A percentile compares a stretch with the other conserved stretches of the same genome.
These are phyloP conservation scores for Neofelis nebulosa DNA, from an alignment of 2,113 vertebrate species.

Conservation along the genomic window DNA sequence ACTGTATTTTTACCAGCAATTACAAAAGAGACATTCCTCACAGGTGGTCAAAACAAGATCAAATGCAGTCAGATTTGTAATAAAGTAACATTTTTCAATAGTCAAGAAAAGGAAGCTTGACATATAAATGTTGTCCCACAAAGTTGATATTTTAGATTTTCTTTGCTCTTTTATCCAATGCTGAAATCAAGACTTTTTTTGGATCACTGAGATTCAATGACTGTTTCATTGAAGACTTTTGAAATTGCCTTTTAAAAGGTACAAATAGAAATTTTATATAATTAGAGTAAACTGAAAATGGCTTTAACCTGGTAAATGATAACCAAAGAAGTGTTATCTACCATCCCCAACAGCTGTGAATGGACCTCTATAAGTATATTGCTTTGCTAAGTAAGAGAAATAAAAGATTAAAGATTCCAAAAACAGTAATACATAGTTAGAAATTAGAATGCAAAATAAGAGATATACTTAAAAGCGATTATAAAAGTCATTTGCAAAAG, in stretches of 20 bases:
- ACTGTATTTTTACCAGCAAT: constrained; percentile 30
- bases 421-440: background rate
- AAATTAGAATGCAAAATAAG: background rate
- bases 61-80: constrained; percentile 59
- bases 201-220: constrained; percentile 12
- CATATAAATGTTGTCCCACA: background rate
- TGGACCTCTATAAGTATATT: background rate
- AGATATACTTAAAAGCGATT: background rate
- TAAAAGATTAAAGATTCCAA: background rate
- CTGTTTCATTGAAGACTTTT: constrained; percentile 47
- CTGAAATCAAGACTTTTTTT: constrained; percentile 57
- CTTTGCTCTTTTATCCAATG: constrained; percentile 62
- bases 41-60: background rate
- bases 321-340: background rate
- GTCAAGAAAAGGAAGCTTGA: constrained; percentile 15
- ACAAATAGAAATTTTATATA: background rate
- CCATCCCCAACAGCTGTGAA: background rate
- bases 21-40: constrained; percentile 6
- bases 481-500: background rate
- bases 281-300: constrained; percentile 34
- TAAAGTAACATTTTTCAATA: constrained; percentile 42
- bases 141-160: constrained; percentile 43
- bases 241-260: constrained; percentile 18
- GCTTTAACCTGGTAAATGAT: background rate
- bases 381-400: background rate